Base-by-base conservation (phyloP, 2,888 invertebrate genomes). In the Agrochola lychnidis region DNA sequence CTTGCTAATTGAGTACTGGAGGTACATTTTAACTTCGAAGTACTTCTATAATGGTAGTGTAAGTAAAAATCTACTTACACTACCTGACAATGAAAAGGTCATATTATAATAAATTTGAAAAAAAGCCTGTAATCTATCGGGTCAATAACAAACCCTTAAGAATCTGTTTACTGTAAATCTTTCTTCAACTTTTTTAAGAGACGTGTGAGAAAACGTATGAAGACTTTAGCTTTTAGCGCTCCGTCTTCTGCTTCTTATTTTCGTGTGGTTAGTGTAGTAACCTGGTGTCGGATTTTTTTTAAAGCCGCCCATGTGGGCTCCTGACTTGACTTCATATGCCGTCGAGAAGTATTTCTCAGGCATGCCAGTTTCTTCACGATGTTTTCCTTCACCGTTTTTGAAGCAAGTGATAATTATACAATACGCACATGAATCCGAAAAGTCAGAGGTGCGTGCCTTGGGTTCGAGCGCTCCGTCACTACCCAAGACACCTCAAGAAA, bases 401-500 rank as follows among this genome's bases (percentile, higher is more conserved):
- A 36, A 36, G 36, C 36, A 36, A 36, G 36, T 36, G 36, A 4
- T 36, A 36, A 4, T 36, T 36, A 36, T 36, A 36, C 36, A 36
- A 36, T 36, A 36, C 36, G 36, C 36, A 36, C 3, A 36, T 36
- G 36, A 36, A 36, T 36, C 36, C 36, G 36, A 36, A 36, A 3
- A 36, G 36, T 36, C 36, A 36, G 36, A 36, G 36, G 36, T 36
- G 36, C 36, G 36, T 36, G 36, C 4, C 36, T 36, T 36, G 36
- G 36, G 36, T 36, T 36, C 36, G 36, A 36, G 36, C n/a, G 48
- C 6, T 45, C n/a, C 9, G 7, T 25, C 53, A 30, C 22, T 25
- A 25, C 42, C 4, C 40, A 40, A 48, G 36, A 53, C 45, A 53
- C 57, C 51, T 66, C 57, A n/a, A 79, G 79, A 53, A 57, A 75